A percentile compares a stretch with the other conserved stretches of the same genome.
Evolutionary conservation across 2,888 invertebrate species (phyloP).

Genomic region (Pseudanteris insignis): DNA sequence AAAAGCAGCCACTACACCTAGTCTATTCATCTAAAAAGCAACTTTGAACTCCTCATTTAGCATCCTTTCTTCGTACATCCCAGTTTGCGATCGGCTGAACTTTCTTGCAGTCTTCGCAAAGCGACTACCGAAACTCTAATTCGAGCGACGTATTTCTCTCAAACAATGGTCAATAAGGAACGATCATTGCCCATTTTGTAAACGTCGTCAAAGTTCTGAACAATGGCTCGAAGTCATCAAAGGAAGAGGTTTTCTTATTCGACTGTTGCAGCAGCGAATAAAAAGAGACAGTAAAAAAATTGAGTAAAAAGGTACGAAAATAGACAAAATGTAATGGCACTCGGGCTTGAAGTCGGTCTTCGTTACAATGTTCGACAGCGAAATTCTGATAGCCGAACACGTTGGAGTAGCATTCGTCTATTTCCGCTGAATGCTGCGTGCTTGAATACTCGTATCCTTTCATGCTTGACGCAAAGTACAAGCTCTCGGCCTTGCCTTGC

Average conservation of each 20-base stretch:
- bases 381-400: conserved; percentile 38
- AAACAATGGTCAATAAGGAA: conserved; percentile 13
- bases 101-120: neutral
- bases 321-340: conserved; percentile 21
- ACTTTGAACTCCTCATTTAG: no score
- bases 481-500: conserved; percentile 10
- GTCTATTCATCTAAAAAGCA: no score
- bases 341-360: conserved; percentile 16
- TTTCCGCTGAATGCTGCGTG: conserved; percentile 39
- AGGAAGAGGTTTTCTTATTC: conserved; percentile 23
- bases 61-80: no score
- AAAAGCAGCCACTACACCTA: no score
- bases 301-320: no score
- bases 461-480: conserved; percentile 30
- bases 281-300: no score
- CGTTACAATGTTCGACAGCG: conserved; percentile 38
- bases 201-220: conserved; percentile 17
- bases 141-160: neutral
- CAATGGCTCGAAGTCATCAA: conserved; percentile 25
- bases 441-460: conserved; percentile 36
- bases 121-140: conserved; percentile 3
- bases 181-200: conserved; percentile 12
- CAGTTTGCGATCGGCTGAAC: no score
- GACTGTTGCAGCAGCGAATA: conserved; percentile 27
- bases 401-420: conserved; percentile 34